Base-by-base conservation (phyloP, 2,888 invertebrate genomes). In the Diarsia brunnea region DNA sequence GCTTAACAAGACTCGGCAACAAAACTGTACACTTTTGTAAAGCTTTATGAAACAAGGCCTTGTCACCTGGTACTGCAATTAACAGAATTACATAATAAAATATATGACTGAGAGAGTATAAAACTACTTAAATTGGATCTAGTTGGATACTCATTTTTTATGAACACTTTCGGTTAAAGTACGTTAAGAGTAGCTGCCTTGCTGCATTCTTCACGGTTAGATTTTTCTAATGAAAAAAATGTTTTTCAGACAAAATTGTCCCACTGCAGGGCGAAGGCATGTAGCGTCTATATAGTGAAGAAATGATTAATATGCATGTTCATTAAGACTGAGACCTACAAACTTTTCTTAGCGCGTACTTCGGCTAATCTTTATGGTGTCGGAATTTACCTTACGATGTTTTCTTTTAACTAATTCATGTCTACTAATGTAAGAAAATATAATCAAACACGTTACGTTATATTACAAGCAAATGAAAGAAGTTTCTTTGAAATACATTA, bases 91-190 rank as follows among this genome's bases (percentile, higher is more conserved):
- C 1, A 51, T 47, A 53, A n/a, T n/a, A n/a, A n/a, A n/a, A n/a
- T n/a, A n/a, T n/a, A n/a, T 47, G 10, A 31, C 19, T n/a, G 14
- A 58, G 58, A 49, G 1, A 43, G 27, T 45, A 31, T 1, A 51
- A 66, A 60, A 67, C 4, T 45, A 24, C 49, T 14, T 45, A 61
- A 24, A 31, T 66, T 45, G 49, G 16, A 76, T 19, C 47, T 49
- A n/a, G 38, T 27, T 3, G n/a, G n/a, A 31, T 58, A n/a, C 43
- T 51, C 11, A 14, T 38, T 55, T 38, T 31, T 45, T 63, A 63
- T 75, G 61, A 51, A 45, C 31, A 45, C 21, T 27, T 19, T 31
- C 27, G 51, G 21, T 53, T 21, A 38, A 21, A 38, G 47, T 19
- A 16, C 45, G 14, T 47, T 47, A 38, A 4, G 60, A 60, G 19